phyloP scores from a whole-genome alignment of 2,888 invertebrate species.

The Punctoribates punctum region DNA sequence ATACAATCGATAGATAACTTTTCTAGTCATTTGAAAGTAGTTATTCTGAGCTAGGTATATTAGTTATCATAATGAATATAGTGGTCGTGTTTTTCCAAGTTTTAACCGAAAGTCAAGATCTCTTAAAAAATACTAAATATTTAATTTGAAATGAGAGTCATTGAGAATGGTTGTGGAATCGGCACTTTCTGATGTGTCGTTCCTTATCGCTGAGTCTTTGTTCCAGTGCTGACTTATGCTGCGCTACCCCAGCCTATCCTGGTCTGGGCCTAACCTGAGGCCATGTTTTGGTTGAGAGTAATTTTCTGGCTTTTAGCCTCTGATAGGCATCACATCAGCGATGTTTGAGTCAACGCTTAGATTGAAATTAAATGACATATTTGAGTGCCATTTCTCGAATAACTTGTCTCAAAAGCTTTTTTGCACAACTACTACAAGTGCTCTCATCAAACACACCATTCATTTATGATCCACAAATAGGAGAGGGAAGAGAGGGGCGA shows the following conservation, averaged over 20 bases:
- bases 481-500: not conserved
- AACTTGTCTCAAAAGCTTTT: constrained; percentile 21
- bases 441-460: constrained; percentile 31
- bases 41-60: too few relatives aligned
- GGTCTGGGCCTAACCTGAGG: constrained; percentile 22
- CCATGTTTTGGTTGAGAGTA: constrained; percentile 16
- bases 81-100: too few relatives aligned
- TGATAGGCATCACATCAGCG: constrained; percentile 33
- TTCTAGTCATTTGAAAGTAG: too few relatives aligned
- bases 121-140: too few relatives aligned
- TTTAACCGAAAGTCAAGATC: too few relatives aligned
- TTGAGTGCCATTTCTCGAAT: constrained; percentile 35
- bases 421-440: constrained; percentile 24
- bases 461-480: constrained; percentile 34
- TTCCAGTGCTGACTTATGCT: constrained; percentile 9
- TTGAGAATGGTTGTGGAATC: constrained; percentile 16
- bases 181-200: constrained; percentile 13
- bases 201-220: constrained; percentile 17
- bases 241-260: not conserved
- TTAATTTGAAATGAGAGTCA: too few relatives aligned
- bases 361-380: constrained; percentile 32
- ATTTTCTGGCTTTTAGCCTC: constrained; percentile 35
- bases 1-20: too few relatives aligned
- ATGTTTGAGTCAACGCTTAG: constrained; percentile 32
- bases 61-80: too few relatives aligned